These are phyloP conservation scores for Halcyon leucocephala DNA, from an alignment of 2,797 vertebrate species.

Conservation along the genomic window DNA sequence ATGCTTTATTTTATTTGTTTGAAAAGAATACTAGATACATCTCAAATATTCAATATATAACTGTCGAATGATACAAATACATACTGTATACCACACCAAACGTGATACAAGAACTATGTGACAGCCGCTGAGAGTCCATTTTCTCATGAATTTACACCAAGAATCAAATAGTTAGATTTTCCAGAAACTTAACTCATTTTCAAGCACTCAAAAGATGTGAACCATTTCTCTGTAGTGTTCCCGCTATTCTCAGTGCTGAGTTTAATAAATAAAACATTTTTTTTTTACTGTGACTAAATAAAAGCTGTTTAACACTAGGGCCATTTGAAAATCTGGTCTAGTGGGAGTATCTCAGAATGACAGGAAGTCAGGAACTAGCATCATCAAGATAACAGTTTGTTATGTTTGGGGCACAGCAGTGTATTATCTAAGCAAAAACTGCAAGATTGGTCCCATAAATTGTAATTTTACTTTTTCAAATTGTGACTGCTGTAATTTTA, in stretches of 20 bases:
- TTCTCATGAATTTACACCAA: conserved; percentile 23
- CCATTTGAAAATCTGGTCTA: background rate
- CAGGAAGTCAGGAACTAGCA: background rate
- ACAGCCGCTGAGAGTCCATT: conserved; percentile 29
- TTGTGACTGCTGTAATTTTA: background rate
- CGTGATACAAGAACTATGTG: conserved; percentile 26
- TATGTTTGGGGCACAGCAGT: background rate
- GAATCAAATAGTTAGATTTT: conserved; percentile 10
- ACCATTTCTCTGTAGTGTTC: background rate
- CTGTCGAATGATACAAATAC: background rate
- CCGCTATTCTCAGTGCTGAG: background rate
- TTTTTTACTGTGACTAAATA: background rate
- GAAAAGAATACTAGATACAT: conserved; percentile 40
- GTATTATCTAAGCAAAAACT: background rate
- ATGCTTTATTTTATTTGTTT: conserved; percentile 46
- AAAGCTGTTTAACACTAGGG: background rate
- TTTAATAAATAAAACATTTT: background rate
- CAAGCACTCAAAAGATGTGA: background rate
- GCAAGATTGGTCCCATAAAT: background rate
- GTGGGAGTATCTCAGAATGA: background rate
- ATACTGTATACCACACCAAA: background rate
- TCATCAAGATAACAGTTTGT: background rate
- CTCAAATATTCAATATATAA: background rate
- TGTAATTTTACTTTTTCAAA: background rate
- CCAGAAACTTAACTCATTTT: conserved; percentile 13